These are phyloP conservation scores for Mystacides longicornis DNA, from an alignment of 2,888 invertebrate genomes.

Conservation along the genomic window DNA sequence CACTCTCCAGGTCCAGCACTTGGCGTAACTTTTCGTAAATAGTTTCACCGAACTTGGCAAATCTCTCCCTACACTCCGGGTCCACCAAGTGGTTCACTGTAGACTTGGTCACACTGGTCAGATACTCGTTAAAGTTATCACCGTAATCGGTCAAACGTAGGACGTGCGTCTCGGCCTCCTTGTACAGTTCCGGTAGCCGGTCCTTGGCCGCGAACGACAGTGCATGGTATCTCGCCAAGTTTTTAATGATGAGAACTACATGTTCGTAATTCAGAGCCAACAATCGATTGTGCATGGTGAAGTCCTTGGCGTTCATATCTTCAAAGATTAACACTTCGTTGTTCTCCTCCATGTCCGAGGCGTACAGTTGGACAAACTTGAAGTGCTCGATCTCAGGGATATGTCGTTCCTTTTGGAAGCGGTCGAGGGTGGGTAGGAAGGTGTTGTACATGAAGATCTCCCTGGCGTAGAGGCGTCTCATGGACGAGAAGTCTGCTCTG, in stretches of 20 bases:
- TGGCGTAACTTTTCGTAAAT: not conserved
- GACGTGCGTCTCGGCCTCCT: not conserved
- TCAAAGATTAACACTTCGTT: conserved; percentile 26
- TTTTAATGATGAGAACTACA: conserved; percentile 20
- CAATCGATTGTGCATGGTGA: conserved; percentile 20
- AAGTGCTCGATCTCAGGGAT: conserved; percentile 3
- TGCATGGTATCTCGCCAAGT: conserved; percentile 27
- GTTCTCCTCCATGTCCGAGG: not conserved
- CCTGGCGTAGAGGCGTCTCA: conserved; percentile 3
- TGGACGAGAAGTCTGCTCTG: conserved; percentile 5
- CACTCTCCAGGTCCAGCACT: not conserved
- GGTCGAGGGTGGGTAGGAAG: conserved; percentile 9
- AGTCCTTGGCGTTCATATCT: conserved; percentile 23
- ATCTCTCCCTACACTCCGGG: not conserved
- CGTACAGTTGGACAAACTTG: conserved; percentile 5
- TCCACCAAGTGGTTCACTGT: not conserved
- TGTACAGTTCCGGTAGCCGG: conserved; percentile 20
- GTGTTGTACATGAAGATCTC: conserved; percentile 14
- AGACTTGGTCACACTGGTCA: not conserved
- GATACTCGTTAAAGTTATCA: not conserved
- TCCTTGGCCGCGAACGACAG: conserved; percentile 27
- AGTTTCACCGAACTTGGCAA: not conserved
- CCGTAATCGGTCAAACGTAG: not conserved
- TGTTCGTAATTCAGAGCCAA: conserved; percentile 21
- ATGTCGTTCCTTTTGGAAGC: conserved; percentile 6